Percentiles rank a stretch among this genome's conserved stretches.
These are phyloP conservation scores for Epinephelus cyanopodus DNA, from an alignment of 2,113 vertebrate species.

Conservation along the genomic window DNA sequence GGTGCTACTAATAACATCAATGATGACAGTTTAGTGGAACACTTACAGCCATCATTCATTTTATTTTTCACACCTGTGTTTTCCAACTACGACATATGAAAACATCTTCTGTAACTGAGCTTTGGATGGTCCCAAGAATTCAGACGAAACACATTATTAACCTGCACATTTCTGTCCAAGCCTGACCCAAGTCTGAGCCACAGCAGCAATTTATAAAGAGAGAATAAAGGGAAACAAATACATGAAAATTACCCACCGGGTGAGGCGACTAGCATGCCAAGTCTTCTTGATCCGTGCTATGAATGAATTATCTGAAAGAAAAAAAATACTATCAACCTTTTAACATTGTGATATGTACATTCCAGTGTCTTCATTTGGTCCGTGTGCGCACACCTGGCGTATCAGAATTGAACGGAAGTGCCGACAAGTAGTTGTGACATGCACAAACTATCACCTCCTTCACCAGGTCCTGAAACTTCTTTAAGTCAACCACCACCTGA, in stretches of 20 bases:
- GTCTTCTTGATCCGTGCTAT: constrained; percentile 76
- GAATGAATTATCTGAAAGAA: constrained; percentile 50
- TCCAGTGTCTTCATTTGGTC: background rate
- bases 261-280: constrained; percentile 80
- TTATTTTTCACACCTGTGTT: background rate
- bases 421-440: constrained; percentile 79
- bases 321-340: background rate
- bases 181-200: too few species aligned
- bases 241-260: constrained; percentile 78
- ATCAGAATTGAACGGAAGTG: constrained; percentile 75
- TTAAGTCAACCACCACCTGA: constrained; percentile 82
- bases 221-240: background rate
- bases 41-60: background rate
- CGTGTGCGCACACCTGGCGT: constrained; percentile 27
- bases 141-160: too few species aligned
- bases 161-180: too few species aligned
- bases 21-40: background rate
- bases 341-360: background rate
- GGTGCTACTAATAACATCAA: background rate
- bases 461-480: constrained; percentile 85
- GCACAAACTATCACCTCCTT: constrained; percentile 86
- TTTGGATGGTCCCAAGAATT: too few species aligned
- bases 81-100: background rate
- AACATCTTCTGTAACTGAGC: background rate
- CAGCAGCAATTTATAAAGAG: background rate